These are phyloP conservation scores for Plotosus lineatus DNA, from an alignment of 2,113 vertebrate genomes.

Conservation along the genomic window DNA sequence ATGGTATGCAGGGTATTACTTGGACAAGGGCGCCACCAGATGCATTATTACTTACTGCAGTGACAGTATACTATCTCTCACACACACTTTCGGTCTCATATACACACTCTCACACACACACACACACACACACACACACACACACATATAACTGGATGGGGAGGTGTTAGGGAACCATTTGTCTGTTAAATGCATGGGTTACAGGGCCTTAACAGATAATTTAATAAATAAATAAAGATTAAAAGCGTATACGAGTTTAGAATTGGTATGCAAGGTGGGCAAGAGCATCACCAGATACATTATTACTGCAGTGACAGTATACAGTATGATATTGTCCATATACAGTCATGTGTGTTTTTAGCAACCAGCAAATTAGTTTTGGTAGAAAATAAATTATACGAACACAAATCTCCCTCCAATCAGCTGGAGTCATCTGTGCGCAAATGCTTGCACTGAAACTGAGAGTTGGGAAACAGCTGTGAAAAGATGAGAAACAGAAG, in stretches of 20 bases:
- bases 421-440: not conserved
- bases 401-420: not conserved
- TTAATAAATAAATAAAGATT: too few relatives aligned
- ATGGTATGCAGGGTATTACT: not conserved
- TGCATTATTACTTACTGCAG: not conserved
- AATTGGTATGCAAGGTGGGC: not conserved
- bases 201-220: too few relatives aligned
- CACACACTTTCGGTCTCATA: too few relatives aligned
- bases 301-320: not conserved
- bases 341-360: not conserved
- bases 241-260: not conserved
- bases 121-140: too few relatives aligned
- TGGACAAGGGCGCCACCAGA: not conserved
- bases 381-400: too few relatives aligned
- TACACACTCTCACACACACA: too few relatives aligned
- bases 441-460: not conserved
- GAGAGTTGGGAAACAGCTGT: not conserved
- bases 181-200: too few relatives aligned
- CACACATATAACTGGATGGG: too few relatives aligned
- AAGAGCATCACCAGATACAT: not conserved
- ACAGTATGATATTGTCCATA: too few relatives aligned
- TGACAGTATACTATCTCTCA: not conserved
- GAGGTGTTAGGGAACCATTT: too few relatives aligned
- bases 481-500: not conserved
- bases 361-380: not conserved